Base-by-base conservation (phyloP, 1,140 invertebrate species). In the Papilio aristodemus region DNA sequence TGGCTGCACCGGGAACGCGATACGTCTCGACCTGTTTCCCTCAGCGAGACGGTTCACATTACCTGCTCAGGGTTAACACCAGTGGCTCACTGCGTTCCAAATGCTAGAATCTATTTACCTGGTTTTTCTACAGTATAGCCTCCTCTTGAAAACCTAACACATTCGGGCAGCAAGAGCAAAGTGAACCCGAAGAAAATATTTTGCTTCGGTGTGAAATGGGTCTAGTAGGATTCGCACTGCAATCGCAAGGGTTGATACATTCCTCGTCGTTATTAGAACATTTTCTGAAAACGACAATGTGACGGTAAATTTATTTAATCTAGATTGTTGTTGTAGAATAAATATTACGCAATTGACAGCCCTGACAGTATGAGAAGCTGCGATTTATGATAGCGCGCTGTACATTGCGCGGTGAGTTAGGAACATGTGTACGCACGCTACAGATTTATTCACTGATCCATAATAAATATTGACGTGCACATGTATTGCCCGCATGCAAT, bases 21-120 rank as follows among this genome's bases (percentile, higher is more conserved):
- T 54, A 54, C 46, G 46, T 54, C 19, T 54, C 46, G 46, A 54
- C 46, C 46, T 54, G 46, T 54, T 54, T 54, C 46, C 46, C 17
- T 54, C 46, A 54, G 19, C 19, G 46, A 54, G 46, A 54, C 46
- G 46, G 46, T 54, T 54, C 10, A 25, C 10, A 17, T 54, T 54
- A 54, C 46, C 46, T 54, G 46, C 4, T 11, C 46, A 54, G 46
- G 46, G 46, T 54, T 54, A 19, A 2, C 46, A 54, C 19, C 19
- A 50, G 41, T 14, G 14, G 27, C 27, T 32, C 2, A 32, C 27
- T 2, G 14, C 19, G 17, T 14, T 46, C 43, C 1, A 17, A 46
- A n/a, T 22, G 43, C 43, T 50, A 50, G 9, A 19, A 46, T 8
- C n/a, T n/a, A n/a, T n/a, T n/a, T n/a, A n/a, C n/a, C 27, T 32